Evolutionary conservation across 2,113 vertebrate genomes (phyloP).

Genomic region (Atherinomorus stipes): DNA sequence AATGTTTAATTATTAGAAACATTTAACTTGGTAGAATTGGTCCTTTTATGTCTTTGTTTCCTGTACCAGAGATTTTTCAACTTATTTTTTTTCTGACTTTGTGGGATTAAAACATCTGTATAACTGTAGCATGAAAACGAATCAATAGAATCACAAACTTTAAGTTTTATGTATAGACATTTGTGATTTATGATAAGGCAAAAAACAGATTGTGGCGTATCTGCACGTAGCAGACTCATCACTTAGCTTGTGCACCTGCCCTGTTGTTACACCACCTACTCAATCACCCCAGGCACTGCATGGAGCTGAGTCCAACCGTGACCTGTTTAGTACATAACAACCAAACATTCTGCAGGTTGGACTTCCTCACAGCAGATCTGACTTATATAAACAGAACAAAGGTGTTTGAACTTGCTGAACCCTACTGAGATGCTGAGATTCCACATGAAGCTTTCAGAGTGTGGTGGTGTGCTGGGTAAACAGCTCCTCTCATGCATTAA

Average conservation of each 20-base stretch:
- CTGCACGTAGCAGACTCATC: conserved; percentile 71
- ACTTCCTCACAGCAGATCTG: conserved; percentile 54
- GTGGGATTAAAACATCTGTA: conserved; percentile 12
- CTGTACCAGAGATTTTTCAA: background rate
- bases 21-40: too few relatives aligned
- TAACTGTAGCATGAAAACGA: conserved; percentile 6
- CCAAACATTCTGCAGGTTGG: conserved; percentile 49
- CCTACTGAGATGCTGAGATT: background rate
- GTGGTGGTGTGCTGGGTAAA: background rate
- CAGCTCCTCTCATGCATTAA: background rate
- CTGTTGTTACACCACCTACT: conserved; percentile 61
- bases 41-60: conserved; percentile 11
- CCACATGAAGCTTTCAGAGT: background rate
- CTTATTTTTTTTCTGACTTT: background rate
- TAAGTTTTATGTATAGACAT: conserved; percentile 52
- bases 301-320: conserved; percentile 72
- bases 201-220: conserved; percentile 43
- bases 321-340: conserved; percentile 74
- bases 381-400: conserved; percentile 59
- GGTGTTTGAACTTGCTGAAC: conserved; percentile 45
- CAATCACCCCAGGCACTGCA: conserved; percentile 43
- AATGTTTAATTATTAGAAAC: too few relatives aligned
- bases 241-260: conserved; percentile 71
- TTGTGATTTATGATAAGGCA: conserved; percentile 36
- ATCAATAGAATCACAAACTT: conserved; percentile 6